Percentiles rank a stretch among this genome's conserved stretches.
phyloP scores from a whole-genome alignment of 2,797 vertebrate species.

The Caiman crocodilus region DNA sequence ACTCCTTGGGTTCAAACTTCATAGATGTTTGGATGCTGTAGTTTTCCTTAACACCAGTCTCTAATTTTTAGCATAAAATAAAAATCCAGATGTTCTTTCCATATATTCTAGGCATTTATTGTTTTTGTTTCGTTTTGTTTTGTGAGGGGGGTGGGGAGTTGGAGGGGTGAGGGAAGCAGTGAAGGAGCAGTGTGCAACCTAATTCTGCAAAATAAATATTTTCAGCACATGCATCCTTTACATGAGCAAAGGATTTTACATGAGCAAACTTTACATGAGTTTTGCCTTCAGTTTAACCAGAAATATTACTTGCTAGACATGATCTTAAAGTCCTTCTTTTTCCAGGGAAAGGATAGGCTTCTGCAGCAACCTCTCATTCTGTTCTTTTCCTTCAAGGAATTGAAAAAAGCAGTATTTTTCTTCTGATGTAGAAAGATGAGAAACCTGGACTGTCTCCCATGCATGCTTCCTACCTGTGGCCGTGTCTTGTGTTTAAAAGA shows the following conservation, averaged over 20 bases:
- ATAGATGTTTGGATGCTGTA: neutral
- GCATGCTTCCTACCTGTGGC: conserved; percentile 70
- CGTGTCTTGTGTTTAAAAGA: conserved; percentile 37
- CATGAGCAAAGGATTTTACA: too few species aligned
- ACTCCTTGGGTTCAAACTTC: neutral
- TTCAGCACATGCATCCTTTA: conserved; percentile 50
- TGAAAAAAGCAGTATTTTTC: conserved; percentile 75
- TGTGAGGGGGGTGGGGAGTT: neutral
- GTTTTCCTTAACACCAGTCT: conserved; percentile 44
- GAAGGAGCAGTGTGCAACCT: conserved; percentile 35
- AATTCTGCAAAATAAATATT: conserved; percentile 55
- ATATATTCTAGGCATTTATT: conserved; percentile 60
- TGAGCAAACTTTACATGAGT: conserved; percentile 70
- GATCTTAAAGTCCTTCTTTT: conserved; percentile 67
- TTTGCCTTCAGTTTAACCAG: conserved; percentile 67
- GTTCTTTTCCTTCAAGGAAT: conserved; percentile 65
- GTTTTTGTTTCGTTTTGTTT: conserved; percentile 20
- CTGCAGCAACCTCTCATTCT: conserved; percentile 72
- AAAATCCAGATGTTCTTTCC: conserved; percentile 71
- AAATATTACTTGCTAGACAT: conserved; percentile 66
- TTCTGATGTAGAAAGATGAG: conserved; percentile 74
- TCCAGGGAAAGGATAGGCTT: conserved; percentile 58
- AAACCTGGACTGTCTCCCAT: conserved; percentile 73
- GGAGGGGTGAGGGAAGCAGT: neutral
- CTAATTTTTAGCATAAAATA: conserved; percentile 64